phyloP scores from a whole-genome alignment of 2,888 invertebrate genomes.

The Homarus gammarus region DNA sequence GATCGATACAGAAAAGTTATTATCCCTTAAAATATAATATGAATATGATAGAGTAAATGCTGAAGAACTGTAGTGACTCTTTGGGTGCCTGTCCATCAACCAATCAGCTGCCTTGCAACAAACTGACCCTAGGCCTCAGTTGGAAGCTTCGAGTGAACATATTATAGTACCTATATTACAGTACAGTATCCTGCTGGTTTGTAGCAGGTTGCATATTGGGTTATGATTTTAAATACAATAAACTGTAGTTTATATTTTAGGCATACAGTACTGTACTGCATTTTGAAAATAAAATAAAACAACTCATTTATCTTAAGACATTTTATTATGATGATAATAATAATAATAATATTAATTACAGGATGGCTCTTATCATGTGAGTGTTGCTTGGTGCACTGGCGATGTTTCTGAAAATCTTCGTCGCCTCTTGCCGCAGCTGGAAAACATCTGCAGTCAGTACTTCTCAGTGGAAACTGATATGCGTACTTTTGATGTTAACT shows the following conservation, averaged over 20 bases:
- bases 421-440: slow-evolving; percentile 70
- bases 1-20: no score
- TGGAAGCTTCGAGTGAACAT: no score
- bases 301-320: not conserved
- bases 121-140: no score
- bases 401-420: slow-evolving; percentile 81
- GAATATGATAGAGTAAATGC: no score
- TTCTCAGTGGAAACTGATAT: slow-evolving; percentile 67
- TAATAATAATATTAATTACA: slow-evolving; percentile 78
- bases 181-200: no score
- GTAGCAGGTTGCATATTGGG: no score
- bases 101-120: no score
- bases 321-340: not conserved
- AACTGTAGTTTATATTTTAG: not conserved
- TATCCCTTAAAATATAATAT: no score
- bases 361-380: slow-evolving; percentile 91
- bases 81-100: no score
- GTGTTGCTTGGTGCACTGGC: slow-evolving; percentile 89
- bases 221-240: no score
- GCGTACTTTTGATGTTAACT: slow-evolving; percentile 69
- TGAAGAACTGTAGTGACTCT: no score
- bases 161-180: no score
- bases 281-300: not conserved
- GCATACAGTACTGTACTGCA: not conserved
- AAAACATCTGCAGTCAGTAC: slow-evolving; percentile 70